Evolutionary conservation across 2,797 vertebrate genomes (phyloP), one percentile per base, ranked within the genome.

Genomic region (Sebastes vulpes): DNA sequence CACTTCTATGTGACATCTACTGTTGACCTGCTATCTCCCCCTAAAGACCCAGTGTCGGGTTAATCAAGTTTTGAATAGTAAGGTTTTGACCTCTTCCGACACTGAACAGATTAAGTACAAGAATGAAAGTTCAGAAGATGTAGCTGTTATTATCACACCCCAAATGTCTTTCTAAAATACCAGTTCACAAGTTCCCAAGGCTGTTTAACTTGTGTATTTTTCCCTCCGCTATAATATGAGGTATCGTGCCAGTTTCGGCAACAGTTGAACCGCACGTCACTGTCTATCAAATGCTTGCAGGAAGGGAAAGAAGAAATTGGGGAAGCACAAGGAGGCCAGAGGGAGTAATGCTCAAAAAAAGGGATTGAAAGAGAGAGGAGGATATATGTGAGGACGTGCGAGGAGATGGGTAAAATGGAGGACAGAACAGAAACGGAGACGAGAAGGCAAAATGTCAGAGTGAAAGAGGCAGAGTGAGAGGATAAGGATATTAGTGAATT

Each of bases 401-500:
- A 81, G 26, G 52, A 29, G 9, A n/a, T 48, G 57, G 50, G 38
- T 65, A 54, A 67, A 72, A 75, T 54, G 48, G 65, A 70, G 20
- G 71, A 76, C 3, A 23, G 50, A 73, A 42, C 16, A 58, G 50
- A 59, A 46, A 50, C 50, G 35, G 23, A 23, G 29, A 32, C 12
- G 50, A 23, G 10, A 50, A 52, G 66, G 60, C 64, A 74, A 82
- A 83, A 81, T 85, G 83, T 89, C 86, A 84, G 72, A 60, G 31
- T 63, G 56, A 76, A 83, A 77, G 57, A 77, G 53, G 77, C 75
- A 72, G 72, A 74, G 75, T 75, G 88, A 74, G 75, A 77, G 72
- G 75, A 90, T 85, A 75, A 89, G 73, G 82, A 86, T 90, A 89
- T 91, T 74, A 88, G 35, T 18, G 76, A 84, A 90, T 86, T 86